Evolutionary conservation across 2,888 invertebrate species (phyloP), one percentile per base, ranked within the genome.

Genomic region (Isotomurus palustris): DNA sequence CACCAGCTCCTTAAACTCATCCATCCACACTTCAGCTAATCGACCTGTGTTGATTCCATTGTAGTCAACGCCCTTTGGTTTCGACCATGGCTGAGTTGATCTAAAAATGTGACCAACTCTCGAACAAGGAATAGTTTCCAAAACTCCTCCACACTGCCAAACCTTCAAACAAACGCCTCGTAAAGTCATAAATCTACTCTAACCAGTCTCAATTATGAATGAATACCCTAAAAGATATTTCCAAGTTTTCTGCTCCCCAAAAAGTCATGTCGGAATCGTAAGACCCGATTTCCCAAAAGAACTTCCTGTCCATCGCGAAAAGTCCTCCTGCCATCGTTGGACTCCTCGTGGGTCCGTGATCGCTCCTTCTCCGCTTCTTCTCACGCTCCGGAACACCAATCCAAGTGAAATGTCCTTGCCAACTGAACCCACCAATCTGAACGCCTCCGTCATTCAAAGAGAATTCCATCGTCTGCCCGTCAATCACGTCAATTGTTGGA

Each of bases 1-100:
- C 77, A 97, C 99, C 74, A 89, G 90, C 72, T 92, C 86, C 76
- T 97, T 97, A 78, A 91, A 99, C 63, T 94, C 92, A 74, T 96
- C 97, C 95, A 99, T 95, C 97, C 97, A 99, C 12, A 99, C 97
- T 78, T 97, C 97, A 0, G 97, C 97, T 1, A 96, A 96, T 67
- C 99, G 80, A 55, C 96, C 81, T 1, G 96, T 97, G 77, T 99
- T 99, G 73, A 88, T 81, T 0, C 94, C 93, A 76, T 95, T 95
- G 21, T 97, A 95, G 67, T 96, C 97, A 61, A 93, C 94, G 5
- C 97, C 97, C 1, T 85, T 97, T 0, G 97, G 97, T 80, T 99
- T 99, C 35, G 94, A 91, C 78, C 99, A 99, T 0, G 97, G 97
- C 77, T 97, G 97, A 55, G 96, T 87, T 75, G 95, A 96, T 3